These are phyloP conservation scores for Ataeniobius toweri DNA, from an alignment of 2,797 vertebrate genomes.

Conservation along the genomic window DNA sequence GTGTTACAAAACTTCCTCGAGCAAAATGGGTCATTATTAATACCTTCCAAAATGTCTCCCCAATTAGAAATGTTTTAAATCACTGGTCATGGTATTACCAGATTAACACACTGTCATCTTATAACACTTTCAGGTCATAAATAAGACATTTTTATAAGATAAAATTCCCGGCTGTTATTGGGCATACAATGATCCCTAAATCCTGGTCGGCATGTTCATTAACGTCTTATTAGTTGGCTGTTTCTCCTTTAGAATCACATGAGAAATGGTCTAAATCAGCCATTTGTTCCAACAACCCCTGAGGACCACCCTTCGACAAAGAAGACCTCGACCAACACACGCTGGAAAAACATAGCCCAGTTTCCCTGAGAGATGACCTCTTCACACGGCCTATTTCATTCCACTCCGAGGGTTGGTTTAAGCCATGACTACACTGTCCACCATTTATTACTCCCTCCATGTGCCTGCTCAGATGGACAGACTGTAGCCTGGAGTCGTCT, in stretches of 20 bases:
- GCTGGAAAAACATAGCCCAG: slow-evolving; percentile 38
- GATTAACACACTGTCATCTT: background rate
- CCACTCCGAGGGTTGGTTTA: slow-evolving; percentile 64
- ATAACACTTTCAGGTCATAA: background rate
- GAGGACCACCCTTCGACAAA: slow-evolving; percentile 46
- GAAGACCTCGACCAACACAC: slow-evolving; percentile 21
- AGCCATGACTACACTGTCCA: slow-evolving; percentile 53
- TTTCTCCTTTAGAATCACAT: slow-evolving; percentile 54
- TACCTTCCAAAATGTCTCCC: background rate
- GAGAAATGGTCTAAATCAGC: slow-evolving; percentile 59
- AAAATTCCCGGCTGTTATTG: background rate
- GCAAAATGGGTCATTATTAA: background rate
- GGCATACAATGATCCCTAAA: slow-evolving; percentile 41
- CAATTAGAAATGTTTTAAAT: background rate
- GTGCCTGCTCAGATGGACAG: slow-evolving; percentile 56
- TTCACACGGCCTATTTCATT: slow-evolving; percentile 75
- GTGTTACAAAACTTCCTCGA: background rate
- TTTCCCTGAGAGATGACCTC: slow-evolving; percentile 73
- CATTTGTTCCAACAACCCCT: slow-evolving; percentile 54
- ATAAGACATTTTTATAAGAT: background rate
- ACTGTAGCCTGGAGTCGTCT: slow-evolving; percentile 59
- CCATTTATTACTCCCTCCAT: slow-evolving; percentile 61
- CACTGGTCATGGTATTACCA: background rate
- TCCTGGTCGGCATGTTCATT: slow-evolving; percentile 63
- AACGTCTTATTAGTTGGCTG: slow-evolving; percentile 71